Percentiles rank a stretch among this genome's conserved stretches.
Evolutionary conservation across 2,113 vertebrate genomes (phyloP).

Genomic region (Phyllostomus discolor): DNA sequence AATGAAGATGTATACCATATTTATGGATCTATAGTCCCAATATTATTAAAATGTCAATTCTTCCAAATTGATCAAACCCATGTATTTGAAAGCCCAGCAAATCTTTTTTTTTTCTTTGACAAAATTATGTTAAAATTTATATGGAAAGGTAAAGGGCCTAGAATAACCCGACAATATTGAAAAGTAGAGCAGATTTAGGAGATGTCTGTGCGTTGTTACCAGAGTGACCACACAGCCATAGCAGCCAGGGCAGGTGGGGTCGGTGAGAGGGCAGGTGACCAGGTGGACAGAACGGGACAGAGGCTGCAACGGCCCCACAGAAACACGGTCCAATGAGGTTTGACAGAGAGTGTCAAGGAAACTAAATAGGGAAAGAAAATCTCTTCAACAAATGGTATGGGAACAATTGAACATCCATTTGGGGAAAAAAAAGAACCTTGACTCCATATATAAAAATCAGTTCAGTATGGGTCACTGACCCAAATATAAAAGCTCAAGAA

Average conservation of each 20-base stretch:
- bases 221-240: not conserved
- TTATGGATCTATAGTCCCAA: not conserved
- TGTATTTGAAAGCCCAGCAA: not conserved
- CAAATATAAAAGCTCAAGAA: not conserved
- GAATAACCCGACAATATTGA: not conserved
- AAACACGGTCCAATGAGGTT: not conserved
- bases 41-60: not conserved
- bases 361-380: slow-evolving; percentile 11
- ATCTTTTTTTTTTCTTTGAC: not conserved
- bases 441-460: not conserved
- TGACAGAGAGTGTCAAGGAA: not conserved
- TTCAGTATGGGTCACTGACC: not conserved
- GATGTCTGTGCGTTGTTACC: not conserved
- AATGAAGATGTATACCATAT: not conserved
- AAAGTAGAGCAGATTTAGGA: not conserved
- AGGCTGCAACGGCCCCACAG: not conserved
- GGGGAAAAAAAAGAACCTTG: not conserved
- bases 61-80: not conserved
- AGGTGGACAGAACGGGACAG: not conserved
- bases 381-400: not conserved
- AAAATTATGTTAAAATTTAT: not conserved
- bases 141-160: not conserved
- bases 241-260: not conserved
- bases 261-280: not conserved
- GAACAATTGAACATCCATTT: not conserved